Conservation (phyloP, 1,140 invertebrate genomes). For the Brachionus sp. region DNA sequence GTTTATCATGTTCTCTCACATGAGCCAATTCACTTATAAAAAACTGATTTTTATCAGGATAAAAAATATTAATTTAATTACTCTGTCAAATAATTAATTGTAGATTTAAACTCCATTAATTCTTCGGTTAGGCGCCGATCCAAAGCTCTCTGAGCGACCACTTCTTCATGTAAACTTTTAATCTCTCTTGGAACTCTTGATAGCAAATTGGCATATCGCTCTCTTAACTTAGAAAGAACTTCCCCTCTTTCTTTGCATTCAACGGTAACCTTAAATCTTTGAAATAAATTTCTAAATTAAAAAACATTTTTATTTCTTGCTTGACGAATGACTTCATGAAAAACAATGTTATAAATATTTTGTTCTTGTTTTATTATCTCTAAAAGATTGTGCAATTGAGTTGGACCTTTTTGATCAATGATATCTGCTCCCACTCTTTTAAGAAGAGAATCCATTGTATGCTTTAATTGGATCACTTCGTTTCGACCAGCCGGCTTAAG, state of each 20-base stretch:
- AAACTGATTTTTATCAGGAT: not conserved
- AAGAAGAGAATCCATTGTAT: constrained; percentile 55
- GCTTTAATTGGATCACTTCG: constrained; percentile 57
- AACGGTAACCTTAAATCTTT: constrained; percentile 51
- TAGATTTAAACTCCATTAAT: constrained; percentile 58
- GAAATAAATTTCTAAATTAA: not conserved
- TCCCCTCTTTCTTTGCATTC: constrained; percentile 59
- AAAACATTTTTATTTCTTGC: constrained; percentile 47
- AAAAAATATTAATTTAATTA: constrained; percentile 47
- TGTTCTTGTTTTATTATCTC: constrained; percentile 60
- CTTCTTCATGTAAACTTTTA: constrained; percentile 58
- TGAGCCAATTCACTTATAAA: constrained; percentile 55
- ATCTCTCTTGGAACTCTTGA: constrained; percentile 58
- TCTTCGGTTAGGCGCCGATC: constrained; percentile 59
- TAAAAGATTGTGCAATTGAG: constrained; percentile 59
- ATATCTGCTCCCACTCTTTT: constrained; percentile 56
- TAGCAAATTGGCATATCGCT: constrained; percentile 54
- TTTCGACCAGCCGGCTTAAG: constrained; percentile 57
- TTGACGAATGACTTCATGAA: constrained; percentile 59
- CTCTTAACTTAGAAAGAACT: constrained; percentile 53
- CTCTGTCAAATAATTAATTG: constrained; percentile 56
- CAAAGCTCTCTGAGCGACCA: constrained; percentile 58
- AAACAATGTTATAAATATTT: constrained; percentile 59
- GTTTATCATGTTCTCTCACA: constrained; percentile 58
- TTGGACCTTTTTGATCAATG: constrained; percentile 54